phyloP scores from a whole-genome alignment of 2,797 vertebrate genomes.

The Sebastes reedi region DNA sequence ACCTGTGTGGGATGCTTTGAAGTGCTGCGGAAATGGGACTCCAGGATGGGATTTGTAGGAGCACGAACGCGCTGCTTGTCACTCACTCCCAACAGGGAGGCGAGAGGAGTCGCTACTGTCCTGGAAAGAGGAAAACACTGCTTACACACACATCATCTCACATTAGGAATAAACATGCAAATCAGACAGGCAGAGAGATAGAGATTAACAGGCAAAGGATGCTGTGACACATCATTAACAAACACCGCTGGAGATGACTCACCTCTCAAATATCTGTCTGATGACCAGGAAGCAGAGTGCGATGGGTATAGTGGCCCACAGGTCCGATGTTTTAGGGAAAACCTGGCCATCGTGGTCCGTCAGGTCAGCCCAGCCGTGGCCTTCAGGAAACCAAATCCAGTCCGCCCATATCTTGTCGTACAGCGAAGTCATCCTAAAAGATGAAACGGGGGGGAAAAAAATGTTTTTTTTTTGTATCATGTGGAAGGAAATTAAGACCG shows the following conservation, averaged over 20 bases:
- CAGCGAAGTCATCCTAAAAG: slow-evolving; percentile 75
- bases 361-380: slow-evolving; percentile 92
- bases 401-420: slow-evolving; percentile 91
- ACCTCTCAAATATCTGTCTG: slow-evolving; percentile 83
- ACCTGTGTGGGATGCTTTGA: slow-evolving; percentile 93
- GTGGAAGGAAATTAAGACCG: slow-evolving; percentile 30
- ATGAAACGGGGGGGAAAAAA: background rate
- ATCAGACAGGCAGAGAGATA: background rate
- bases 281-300: slow-evolving; percentile 80
- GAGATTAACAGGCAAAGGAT: slow-evolving; percentile 14
- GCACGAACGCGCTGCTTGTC: slow-evolving; percentile 87
- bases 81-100: slow-evolving; percentile 87
- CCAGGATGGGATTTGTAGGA: slow-evolving; percentile 84
- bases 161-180: slow-evolving; percentile 16
- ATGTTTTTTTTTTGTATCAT: background rate
- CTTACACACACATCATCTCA: background rate
- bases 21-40: slow-evolving; percentile 84
- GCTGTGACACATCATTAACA: background rate
- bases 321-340: slow-evolving; percentile 87
- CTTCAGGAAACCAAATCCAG: slow-evolving; percentile 92
- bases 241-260: slow-evolving; percentile 9
- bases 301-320: slow-evolving; percentile 84
- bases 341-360: slow-evolving; percentile 84
- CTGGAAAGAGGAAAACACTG: slow-evolving; percentile 65
- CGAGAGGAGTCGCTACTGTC: slow-evolving; percentile 86